Base-by-base conservation (phyloP, 2,797 vertebrate species). In the Prunella strophiata region DNA sequence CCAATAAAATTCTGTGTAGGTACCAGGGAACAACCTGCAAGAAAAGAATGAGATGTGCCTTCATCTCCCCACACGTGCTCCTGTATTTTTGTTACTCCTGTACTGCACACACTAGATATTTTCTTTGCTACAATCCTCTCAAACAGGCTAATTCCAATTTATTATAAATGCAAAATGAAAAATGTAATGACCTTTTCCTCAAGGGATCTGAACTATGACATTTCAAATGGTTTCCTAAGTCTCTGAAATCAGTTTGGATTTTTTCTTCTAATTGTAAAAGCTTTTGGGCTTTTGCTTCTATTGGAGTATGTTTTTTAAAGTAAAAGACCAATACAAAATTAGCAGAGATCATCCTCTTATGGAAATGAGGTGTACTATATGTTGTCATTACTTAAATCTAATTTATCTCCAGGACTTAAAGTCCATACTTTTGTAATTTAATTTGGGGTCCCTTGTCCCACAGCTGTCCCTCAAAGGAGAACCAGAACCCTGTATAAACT, bases 11-110 rank as follows among this genome's bases (percentile, higher is more conserved):
- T 40, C 45, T 36, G 22, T 11, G n/a, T 25, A 81, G 23, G 15
- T 43, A 88, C 10, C 29, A 61, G 38, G 29, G 22, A 85, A 79
- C 15, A 79, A 55, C 7, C 25, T 66, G 23, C 11, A 54, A 48
- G 43, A 23, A 5, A 73, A 74, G 15, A 52, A 23, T 9, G 9
- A 62, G 59, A 48, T 3, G 9, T 32, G 30, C 10, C 19, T 42
- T 38, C 4, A 2, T 36, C 22, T 54, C 30, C 14, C 11, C 19
- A 30, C 10, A 36, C 12, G 3, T 5, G 3, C 7, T 4, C 9
- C 54, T 2, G 0, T 27, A 34, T 42, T 48, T 61, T 27, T 3
- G 2, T 71, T 47, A 6, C 19, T 80, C 13, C 36, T 77, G 14
- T 36, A 42, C 16, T 25, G 52, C 9, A 14, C 25, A 58, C 16